Base-by-base conservation (phyloP, 2,113 vertebrate species). In the Centropus unirufus region DNA sequence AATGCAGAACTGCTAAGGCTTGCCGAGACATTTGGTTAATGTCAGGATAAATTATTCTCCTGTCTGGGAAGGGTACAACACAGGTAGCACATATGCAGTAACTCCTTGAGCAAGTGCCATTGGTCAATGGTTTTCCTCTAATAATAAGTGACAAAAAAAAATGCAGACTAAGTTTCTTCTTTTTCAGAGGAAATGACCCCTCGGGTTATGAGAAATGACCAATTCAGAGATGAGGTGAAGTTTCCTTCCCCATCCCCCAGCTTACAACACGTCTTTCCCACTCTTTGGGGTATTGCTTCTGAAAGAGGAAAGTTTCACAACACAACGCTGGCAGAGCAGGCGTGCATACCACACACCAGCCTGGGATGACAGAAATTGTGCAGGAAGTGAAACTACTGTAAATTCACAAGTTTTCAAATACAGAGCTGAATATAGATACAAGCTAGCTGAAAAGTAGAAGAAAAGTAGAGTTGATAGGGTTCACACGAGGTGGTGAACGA, bases 301-400 rank as follows among this genome's bases (percentile, higher is more conserved):
- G 70, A 93, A 86, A 91, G 67, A 91, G 69, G 79, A 58, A 83
- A 82, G n/a, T 92, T 92, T 87, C 91, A 69, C 87, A 92, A 82
- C 10, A 6, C 1, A 1, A 24, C 0, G 1, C 29, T 4, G 0
- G 74, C 66, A 22, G n/a, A 80, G 69, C 49, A 19, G 27, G 57
- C 14, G 0, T 17, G 26, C 27, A 11, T 1, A 66, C 72, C 11
- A 3, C 79, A 34, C 76, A 40, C 24, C 1, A 4, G 47, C 55
- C 57, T 13, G 14, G 47, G 46, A 84, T 2, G 0, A 61, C 36
- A 58, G 54, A 83, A 92, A 69, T 7, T 23, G 40, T 9, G 67
- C 76, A 91, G 83, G 91, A 96, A 97, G 64, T 88, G 93, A 95
- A 96, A 92, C 83, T 52, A 44, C 54, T 1, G 0, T 40, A 39